A percentile compares a stretch with the other conserved stretches of the same genome.
Conservation (phyloP, 1,140 invertebrate species). For the Hylaeus volcanicus region DNA sequence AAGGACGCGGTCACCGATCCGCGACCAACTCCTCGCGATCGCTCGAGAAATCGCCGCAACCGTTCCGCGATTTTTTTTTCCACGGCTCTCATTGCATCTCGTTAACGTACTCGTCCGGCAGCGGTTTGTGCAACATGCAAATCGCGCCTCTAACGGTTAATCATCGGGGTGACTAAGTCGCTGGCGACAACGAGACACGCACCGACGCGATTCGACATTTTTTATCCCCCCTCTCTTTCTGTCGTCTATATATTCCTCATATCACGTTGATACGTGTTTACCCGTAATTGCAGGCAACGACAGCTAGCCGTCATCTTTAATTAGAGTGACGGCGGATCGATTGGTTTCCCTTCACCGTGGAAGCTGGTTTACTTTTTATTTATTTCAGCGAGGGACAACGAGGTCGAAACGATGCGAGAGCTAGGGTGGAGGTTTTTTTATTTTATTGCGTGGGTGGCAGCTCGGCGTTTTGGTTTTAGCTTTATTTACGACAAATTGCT, state of each 20-base stretch:
- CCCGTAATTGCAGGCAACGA: background rate
- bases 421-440: too few relatives aligned
- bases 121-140: constrained; percentile 39
- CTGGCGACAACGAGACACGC: constrained; percentile 21
- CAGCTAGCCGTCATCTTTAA: constrained; percentile 15
- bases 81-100: constrained; percentile 34
- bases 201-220: background rate
- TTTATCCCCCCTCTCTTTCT: background rate
- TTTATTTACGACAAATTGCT: too few relatives aligned
- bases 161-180: constrained; percentile 29
- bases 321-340: constrained; percentile 14
- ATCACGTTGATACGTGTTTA: too few relatives aligned
- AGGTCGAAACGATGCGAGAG: background rate
- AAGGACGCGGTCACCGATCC: constrained; percentile 74
- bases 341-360: constrained; percentile 3
- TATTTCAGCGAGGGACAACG: background rate
- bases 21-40: constrained; percentile 68
- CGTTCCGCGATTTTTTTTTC: constrained; percentile 35
- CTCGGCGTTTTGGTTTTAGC: too few relatives aligned
- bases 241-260: background rate
- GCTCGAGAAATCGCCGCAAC: constrained; percentile 32
- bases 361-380: background rate
- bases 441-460: too few relatives aligned
- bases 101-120: constrained; percentile 18
- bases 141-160: constrained; percentile 39